A percentile compares a stretch with the other conserved stretches of the same genome.
These are phyloP conservation scores for Orientallactaga bullata DNA, from an alignment of 2,113 vertebrate genomes.

Conservation along the genomic window DNA sequence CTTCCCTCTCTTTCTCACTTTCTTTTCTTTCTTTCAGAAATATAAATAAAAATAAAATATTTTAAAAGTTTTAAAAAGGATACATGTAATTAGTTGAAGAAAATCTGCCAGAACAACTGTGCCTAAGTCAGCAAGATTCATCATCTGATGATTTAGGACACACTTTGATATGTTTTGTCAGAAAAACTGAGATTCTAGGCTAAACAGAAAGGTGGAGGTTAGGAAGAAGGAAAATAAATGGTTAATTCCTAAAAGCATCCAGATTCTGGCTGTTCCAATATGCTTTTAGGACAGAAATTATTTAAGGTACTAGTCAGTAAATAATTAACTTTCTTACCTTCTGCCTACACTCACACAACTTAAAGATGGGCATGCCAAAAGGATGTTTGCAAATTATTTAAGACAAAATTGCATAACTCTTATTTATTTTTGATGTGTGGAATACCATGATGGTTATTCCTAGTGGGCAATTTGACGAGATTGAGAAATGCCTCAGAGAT, in stretches of 20 bases:
- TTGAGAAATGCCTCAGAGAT: not conserved
- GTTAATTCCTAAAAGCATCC: conserved; percentile 16
- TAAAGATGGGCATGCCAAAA: not conserved
- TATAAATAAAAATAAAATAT: too few species aligned
- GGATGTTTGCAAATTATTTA: conserved; percentile 12
- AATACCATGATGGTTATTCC: not conserved
- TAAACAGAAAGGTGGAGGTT: not conserved
- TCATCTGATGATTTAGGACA: conserved; percentile 23
- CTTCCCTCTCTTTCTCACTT: too few species aligned
- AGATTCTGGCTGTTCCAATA: not conserved
- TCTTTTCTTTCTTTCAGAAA: too few species aligned
- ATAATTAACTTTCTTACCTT: not conserved
- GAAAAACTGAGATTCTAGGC: conserved; percentile 41
- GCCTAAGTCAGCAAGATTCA: conserved; percentile 43
- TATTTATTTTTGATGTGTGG: not conserved
- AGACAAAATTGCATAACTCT: not conserved
- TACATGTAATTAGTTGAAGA: not conserved
- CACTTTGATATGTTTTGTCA: conserved; percentile 55
- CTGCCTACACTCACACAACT: not conserved
- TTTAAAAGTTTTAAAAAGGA: too few species aligned
- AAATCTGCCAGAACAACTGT: not conserved
- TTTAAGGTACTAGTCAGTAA: conserved; percentile 8
- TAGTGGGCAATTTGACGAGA: not conserved
- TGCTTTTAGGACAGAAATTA: conserved; percentile 11
- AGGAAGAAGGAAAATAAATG: not conserved